Evolutionary conservation across 92 coral and sea anemone species (phyloP).

Genomic region (Montipora capitata): DNA sequence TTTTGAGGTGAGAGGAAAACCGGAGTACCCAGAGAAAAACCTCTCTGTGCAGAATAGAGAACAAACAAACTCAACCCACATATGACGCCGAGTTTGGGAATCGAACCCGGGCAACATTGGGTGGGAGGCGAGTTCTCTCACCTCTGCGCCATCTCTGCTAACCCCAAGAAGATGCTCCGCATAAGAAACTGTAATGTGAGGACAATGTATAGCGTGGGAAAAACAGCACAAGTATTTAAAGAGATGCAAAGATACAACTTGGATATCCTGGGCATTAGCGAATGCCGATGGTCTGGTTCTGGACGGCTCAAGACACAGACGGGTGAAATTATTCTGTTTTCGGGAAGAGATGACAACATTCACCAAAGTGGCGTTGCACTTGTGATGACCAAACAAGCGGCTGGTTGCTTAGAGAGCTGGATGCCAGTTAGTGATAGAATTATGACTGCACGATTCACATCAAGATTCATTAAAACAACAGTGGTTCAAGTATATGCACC

Average conservation of each 20-base stretch:
- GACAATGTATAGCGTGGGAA: background rate
- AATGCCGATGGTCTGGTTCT: slow-evolving; percentile 37
- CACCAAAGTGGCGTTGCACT: slow-evolving; percentile 44
- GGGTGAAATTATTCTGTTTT: background rate
- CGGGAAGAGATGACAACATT: slow-evolving; percentile 25
- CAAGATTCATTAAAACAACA: slow-evolving; percentile 29
- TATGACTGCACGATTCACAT: slow-evolving; percentile 36
- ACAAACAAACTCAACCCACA: too few species aligned
- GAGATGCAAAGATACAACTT: background rate
- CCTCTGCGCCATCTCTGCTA: background rate
- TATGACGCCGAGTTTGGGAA: too few species aligned
- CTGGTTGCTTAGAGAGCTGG: slow-evolving; percentile 15
- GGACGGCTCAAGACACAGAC: slow-evolving; percentile 2
- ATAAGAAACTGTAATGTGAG: background rate
- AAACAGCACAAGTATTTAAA: background rate
- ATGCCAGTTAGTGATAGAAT: slow-evolving; percentile 34
- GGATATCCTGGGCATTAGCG: slow-evolving; percentile 11
- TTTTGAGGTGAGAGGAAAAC: too few species aligned
- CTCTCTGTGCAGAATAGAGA: too few species aligned
- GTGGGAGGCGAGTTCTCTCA: too few species aligned
- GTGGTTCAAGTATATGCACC: slow-evolving; percentile 23
- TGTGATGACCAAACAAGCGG: slow-evolving; percentile 7
- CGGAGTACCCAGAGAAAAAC: too few species aligned
- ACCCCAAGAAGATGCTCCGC: background rate
- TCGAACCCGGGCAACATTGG: too few species aligned